Base-by-base conservation (phyloP, 2,113 vertebrate genomes). In the Brachirus orientalis region DNA sequence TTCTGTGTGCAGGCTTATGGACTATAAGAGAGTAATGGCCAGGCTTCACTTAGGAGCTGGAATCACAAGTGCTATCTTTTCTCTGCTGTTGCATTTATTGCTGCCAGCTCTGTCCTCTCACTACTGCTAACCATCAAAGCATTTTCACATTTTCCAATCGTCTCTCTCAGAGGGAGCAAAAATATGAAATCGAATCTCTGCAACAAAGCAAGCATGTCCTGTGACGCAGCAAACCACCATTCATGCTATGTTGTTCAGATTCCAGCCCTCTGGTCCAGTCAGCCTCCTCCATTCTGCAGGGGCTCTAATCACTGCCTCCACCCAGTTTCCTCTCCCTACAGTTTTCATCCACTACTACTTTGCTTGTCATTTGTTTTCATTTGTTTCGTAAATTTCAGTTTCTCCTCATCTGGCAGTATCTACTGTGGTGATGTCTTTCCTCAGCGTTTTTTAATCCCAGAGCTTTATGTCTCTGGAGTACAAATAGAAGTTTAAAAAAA, bases 151-250 rank as follows among this genome's bases (percentile, higher is more conserved):
- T 66, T 61, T 63, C 28, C 41, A 46, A 48, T 38, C 44, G 38
- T 65, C 40, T 48, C 38, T 57, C 28, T 71, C 45, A 7, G 12
- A 60, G 43, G 63, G 50, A 76, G 52, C 40, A 56, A 48, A 68
- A 72, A 73, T 57, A 54, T 77, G 70, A 78, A 84, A 82, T 62
- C 70, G 35, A 81, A 80, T 79, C 65, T 46, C 47, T 77, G 66
- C 66, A 80, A 69, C 59, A 69, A 76, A 73, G 60, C 74, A 64
- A 69, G 60, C 63, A 57, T 70, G 37, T 63, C 55, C 64, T 72
- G 38, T 8, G 38, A 79, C 70, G 62, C 77, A 69, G 51, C 61
- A 55, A 52, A 63, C 62, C 65, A 18, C 16, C 68, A 67, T 77
- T 82, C 54, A 70, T 46, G 72, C 51, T 61, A 8, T 63, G 36